These are phyloP conservation scores for Sturmia bella DNA, from an alignment of 2,888 invertebrate species.

Conservation along the genomic window DNA sequence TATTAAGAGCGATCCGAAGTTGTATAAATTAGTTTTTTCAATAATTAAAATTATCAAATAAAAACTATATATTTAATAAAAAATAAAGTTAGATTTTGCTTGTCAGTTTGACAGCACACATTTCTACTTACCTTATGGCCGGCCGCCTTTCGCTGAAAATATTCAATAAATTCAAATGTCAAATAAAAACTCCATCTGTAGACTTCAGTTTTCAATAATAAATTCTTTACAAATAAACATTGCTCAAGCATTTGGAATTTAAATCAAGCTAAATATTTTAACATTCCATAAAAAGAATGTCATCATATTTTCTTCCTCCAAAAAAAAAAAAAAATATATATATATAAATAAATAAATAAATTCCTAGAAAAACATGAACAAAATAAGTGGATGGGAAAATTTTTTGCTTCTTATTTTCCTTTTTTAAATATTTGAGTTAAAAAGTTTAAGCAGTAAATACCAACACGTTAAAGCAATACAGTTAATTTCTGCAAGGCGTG, in stretches of 20 bases:
- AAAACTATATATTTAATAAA: too few relatives aligned
- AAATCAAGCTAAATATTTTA: constrained; percentile 55
- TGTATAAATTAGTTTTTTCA: too few relatives aligned
- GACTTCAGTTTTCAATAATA: constrained; percentile 53
- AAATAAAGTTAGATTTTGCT: too few relatives aligned
- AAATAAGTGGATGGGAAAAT: constrained; percentile 16
- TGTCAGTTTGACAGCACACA: too few relatives aligned
- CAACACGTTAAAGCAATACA: constrained; percentile 68
- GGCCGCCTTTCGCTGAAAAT: too few relatives aligned
- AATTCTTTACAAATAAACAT: constrained; percentile 9
- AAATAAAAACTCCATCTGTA: too few relatives aligned
- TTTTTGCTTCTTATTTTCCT: constrained; percentile 14
- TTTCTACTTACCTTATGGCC: too few relatives aligned
- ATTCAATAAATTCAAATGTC: too few relatives aligned
- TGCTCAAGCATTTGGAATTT: constrained; percentile 62
- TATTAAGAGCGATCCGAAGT: too few relatives aligned
- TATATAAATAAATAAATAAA: too few relatives aligned
- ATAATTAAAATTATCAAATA: too few relatives aligned
- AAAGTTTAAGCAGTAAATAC: constrained; percentile 58
- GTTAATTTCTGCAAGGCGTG: constrained; percentile 69
- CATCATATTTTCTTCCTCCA: constrained; percentile 54
- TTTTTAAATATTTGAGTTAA: constrained; percentile 45
- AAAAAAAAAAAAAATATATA: too few relatives aligned
- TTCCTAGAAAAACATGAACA: neutral
- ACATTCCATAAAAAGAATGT: constrained; percentile 53